Evolutionary conservation across 1,140 invertebrate genomes (phyloP).

Genomic region (Chymomyza costata): DNA sequence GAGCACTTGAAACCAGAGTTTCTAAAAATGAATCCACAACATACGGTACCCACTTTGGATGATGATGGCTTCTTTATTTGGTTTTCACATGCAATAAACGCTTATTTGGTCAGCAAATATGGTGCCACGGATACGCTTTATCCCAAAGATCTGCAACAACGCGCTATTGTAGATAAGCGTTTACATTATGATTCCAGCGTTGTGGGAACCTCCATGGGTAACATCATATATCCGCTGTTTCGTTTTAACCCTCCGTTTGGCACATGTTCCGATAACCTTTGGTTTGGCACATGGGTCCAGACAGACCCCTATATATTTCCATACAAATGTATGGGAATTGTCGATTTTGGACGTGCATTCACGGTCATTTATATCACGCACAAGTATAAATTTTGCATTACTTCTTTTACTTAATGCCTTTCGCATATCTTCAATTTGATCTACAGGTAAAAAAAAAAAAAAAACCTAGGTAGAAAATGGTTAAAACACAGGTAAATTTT

Average conservation of each 20-base stretch:
- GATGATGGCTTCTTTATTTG: constrained; percentile 78
- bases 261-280: too few species aligned
- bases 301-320: too few species aligned
- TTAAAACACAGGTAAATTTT: too few species aligned
- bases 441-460: too few species aligned
- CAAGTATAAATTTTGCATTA: too few species aligned
- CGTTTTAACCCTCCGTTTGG: constrained; percentile 52
- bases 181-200: constrained; percentile 79
- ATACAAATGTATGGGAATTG: too few species aligned
- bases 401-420: constrained; percentile 78
- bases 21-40: constrained; percentile 68
- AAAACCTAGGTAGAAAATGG: too few species aligned
- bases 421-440: too few species aligned
- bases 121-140: constrained; percentile 76
- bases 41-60: constrained; percentile 78
- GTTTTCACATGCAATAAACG: constrained; percentile 78
- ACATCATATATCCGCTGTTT: constrained; percentile 77
- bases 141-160: constrained; percentile 76
- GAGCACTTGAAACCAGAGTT: neutral
- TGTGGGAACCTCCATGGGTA: too few species aligned
- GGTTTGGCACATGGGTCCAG: too few species aligned
- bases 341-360: too few species aligned
- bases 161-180: constrained; percentile 77
- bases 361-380: too few species aligned
- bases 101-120: constrained; percentile 41